Evolutionary conservation across 2,888 invertebrate species (phyloP).

Genomic region (Hirtodrosophila cameraria): DNA sequence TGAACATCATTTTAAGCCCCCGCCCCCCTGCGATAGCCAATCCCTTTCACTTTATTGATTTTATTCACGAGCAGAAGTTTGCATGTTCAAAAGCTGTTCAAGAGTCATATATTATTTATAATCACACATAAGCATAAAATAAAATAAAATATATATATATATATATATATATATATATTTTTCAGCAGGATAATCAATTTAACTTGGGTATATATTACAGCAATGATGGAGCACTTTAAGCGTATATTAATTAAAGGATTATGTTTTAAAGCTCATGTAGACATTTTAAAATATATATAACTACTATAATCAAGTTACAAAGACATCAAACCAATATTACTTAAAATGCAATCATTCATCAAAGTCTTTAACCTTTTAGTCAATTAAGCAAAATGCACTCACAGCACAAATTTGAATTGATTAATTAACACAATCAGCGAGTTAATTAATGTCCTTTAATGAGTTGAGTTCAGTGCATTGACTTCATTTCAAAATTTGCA

Average conservation of each 20-base stretch:
- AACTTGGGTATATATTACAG: too few relatives aligned
- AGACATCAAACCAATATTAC: too few relatives aligned
- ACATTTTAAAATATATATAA: too few relatives aligned
- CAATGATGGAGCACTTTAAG: too few relatives aligned
- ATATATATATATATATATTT: background rate
- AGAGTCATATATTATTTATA: constrained; percentile 21
- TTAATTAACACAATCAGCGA: background rate
- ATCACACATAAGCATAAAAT: background rate
- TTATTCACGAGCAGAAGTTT: constrained; percentile 6
- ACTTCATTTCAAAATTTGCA: background rate
- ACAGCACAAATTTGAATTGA: too few relatives aligned
- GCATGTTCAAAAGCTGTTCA: constrained; percentile 40
- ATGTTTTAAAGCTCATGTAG: too few relatives aligned
- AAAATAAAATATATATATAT: constrained; percentile 2
- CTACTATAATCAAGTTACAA: too few relatives aligned
- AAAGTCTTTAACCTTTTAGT: too few relatives aligned
- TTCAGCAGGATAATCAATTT: too few relatives aligned
- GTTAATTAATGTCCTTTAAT: constrained; percentile 7
- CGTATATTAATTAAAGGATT: too few relatives aligned
- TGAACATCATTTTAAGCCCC: constrained; percentile 3
- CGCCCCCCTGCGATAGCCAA: background rate
- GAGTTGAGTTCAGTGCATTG: constrained; percentile 13
- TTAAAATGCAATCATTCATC: too few relatives aligned
- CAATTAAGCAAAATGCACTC: too few relatives aligned
- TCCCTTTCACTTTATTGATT: constrained; percentile 21